A percentile compares a stretch with the other conserved stretches of the same genome.
phyloP scores from a whole-genome alignment of 2,888 invertebrate species.

The Heteropelma amictum region DNA sequence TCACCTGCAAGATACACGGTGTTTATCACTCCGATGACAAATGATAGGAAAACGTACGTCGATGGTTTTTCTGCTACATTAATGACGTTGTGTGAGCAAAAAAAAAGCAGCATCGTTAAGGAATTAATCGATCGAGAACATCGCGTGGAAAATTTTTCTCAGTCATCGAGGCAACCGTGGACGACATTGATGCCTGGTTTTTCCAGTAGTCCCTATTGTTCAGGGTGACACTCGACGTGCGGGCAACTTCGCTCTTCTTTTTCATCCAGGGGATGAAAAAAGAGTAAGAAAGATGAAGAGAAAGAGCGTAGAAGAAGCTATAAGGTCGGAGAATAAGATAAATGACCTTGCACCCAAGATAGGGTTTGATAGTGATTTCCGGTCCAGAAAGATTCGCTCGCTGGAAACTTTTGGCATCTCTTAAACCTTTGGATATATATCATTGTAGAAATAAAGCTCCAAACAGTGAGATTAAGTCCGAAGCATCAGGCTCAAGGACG shows the following conservation, averaged over 20 bases:
- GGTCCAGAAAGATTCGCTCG: constrained; percentile 29
- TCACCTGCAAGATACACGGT: too few relatives aligned
- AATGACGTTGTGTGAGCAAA: background rate
- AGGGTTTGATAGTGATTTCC: constrained; percentile 21
- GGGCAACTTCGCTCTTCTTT: background rate
- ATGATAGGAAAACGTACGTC: too few relatives aligned
- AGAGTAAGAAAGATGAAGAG: too few relatives aligned
- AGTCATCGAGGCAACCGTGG: constrained; percentile 11
- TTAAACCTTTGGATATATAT: background rate
- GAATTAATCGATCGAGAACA: too few relatives aligned
- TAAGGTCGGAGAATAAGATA: constrained; percentile 32
- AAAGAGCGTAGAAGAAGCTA: background rate
- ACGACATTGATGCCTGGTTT: constrained; percentile 22
- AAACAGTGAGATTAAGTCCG: background rate
- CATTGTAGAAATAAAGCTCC: background rate
- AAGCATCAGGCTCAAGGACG: background rate
- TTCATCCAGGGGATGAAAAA: too few relatives aligned
- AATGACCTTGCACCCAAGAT: constrained; percentile 17
- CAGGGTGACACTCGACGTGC: background rate
- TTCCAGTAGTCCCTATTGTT: background rate
- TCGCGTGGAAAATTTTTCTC: too few relatives aligned
- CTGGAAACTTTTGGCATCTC: background rate
- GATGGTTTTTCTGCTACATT: too few relatives aligned
- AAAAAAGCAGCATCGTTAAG: background rate
- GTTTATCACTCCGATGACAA: too few relatives aligned